Evolutionary conservation across 2,797 vertebrate species (phyloP).

Genomic region (Pachyuromys duprasi): DNA sequence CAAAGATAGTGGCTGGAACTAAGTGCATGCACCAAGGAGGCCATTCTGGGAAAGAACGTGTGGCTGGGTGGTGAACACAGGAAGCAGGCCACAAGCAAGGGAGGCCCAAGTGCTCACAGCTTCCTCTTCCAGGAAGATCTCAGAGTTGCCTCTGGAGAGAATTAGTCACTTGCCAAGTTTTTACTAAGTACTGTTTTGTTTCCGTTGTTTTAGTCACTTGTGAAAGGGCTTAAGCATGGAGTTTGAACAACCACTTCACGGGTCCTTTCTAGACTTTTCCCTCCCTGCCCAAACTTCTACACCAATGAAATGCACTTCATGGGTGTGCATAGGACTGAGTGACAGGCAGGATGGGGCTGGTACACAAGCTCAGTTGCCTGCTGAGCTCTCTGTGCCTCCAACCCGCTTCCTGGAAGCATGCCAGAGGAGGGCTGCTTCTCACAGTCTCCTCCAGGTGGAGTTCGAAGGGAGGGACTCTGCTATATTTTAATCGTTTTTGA

Average conservation of each 20-base stretch:
- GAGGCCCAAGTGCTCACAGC: not conserved
- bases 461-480: not conserved
- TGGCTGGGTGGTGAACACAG: not conserved
- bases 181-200: not conserved
- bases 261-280: not conserved
- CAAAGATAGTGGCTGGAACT: conserved; percentile 60
- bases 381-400: not conserved
- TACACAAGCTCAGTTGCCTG: fast-evolving
- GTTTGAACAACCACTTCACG: fast-evolving
- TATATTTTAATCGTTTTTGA: not conserved
- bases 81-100: not conserved
- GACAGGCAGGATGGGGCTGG: fast-evolving
- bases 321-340: fast-evolving
- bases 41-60: conserved; percentile 48
- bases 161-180: not conserved
- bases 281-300: not conserved
- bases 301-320: not conserved
- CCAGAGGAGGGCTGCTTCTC: not conserved
- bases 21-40: not conserved
- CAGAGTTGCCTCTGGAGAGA: not conserved
- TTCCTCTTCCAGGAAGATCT: conserved; percentile 58
- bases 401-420: not conserved
- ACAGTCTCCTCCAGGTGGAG: not conserved
- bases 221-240: not conserved
- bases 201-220: not conserved